Evolutionary conservation across 37 sponge, comb jelly and placozoan species (phyloP).

Genomic region (Hexactinellida sp.): DNA sequence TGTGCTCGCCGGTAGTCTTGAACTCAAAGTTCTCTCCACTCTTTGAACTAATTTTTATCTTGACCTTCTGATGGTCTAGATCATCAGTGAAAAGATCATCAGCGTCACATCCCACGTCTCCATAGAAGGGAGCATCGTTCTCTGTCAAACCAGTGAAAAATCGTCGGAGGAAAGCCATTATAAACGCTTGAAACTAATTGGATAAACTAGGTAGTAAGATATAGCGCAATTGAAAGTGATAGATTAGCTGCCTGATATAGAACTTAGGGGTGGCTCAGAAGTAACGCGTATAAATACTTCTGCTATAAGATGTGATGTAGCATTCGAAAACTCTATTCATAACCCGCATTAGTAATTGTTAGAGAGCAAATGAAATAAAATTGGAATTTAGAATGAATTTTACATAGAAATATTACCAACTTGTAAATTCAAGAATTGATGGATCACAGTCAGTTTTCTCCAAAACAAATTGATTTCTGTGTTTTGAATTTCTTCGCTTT

Average conservation of each 20-base stretch:
- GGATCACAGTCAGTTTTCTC: no score
- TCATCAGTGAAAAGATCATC: background rate
- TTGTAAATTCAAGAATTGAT: no score
- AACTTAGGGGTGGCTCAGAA: background rate
- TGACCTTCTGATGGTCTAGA: conserved; percentile 10
- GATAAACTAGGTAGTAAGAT: background rate
- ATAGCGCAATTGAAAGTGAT: background rate
- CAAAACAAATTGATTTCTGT: no score
- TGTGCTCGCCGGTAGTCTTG: background rate
- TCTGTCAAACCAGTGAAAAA: background rate
- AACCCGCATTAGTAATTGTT: no score
- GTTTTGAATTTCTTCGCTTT: no score
- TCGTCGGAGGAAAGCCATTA: background rate
- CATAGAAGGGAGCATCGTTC: background rate
- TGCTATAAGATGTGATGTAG: no score
- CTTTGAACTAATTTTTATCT: background rate
- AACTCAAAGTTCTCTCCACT: background rate
- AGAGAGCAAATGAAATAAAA: no score
- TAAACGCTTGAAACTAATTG: background rate
- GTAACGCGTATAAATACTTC: no score
- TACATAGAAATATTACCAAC: no score
- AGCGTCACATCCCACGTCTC: background rate
- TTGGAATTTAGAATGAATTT: no score
- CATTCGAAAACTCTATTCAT: no score
- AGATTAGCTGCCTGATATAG: no score